Percentiles rank a stretch among this genome's conserved stretches.
Conservation (phyloP, 2,888 invertebrate genomes). For the Ypsolopha sequella region DNA sequence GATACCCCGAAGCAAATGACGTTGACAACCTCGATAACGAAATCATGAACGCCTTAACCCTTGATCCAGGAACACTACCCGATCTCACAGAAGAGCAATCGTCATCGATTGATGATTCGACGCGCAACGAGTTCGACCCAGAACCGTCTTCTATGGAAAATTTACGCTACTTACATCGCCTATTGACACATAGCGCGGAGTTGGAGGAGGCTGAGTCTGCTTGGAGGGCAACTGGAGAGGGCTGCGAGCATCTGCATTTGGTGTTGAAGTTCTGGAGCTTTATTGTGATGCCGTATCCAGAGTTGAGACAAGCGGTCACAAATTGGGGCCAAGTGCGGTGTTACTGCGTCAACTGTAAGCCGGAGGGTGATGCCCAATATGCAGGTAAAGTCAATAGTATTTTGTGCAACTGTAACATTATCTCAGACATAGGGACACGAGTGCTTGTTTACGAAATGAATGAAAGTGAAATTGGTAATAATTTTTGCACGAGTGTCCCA, state of each 20-base stretch:
- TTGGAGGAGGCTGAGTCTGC: slow-evolving; percentile 33
- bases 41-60: slow-evolving; percentile 45
- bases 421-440: too few species aligned
- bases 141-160: slow-evolving; percentile 39
- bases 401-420: neutral
- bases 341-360: slow-evolving; percentile 42
- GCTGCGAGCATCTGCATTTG: slow-evolving; percentile 47
- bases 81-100: slow-evolving; percentile 54
- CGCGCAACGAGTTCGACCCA: slow-evolving; percentile 40
- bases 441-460: too few species aligned
- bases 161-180: slow-evolving; percentile 38
- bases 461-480: too few species aligned
- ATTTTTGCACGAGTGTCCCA: too few species aligned
- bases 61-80: slow-evolving; percentile 47
- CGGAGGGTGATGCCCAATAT: slow-evolving; percentile 29
- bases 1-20: slow-evolving; percentile 51
- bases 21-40: slow-evolving; percentile 50
- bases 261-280: slow-evolving; percentile 53
- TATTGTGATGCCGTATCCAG: slow-evolving; percentile 41
- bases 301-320: slow-evolving; percentile 40
- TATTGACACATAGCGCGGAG: slow-evolving; percentile 37
- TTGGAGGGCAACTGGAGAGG: slow-evolving; percentile 40
- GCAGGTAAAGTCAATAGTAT: slow-evolving; percentile 27
- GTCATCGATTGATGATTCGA: slow-evolving; percentile 49
- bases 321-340: slow-evolving; percentile 46